Evolutionary conservation across 1,140 invertebrate genomes (phyloP).

Genomic region (Nasonia longicornis): DNA sequence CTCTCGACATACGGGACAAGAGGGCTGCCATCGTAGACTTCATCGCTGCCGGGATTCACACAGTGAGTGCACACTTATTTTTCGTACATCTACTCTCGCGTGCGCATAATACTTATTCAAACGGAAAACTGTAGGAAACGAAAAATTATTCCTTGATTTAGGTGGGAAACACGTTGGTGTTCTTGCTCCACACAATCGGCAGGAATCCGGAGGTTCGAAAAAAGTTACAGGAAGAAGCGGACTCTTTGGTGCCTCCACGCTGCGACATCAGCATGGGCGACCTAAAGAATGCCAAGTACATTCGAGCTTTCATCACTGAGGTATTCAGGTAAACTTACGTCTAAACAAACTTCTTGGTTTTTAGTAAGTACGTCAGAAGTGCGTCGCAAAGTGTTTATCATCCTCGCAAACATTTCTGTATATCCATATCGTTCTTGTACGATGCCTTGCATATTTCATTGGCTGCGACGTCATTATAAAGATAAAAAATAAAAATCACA

Average conservation of each 20-base stretch:
- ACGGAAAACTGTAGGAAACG: too few relatives aligned
- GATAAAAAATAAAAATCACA: not conserved
- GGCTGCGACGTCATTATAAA: not conserved
- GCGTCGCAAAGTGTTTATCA: too few relatives aligned
- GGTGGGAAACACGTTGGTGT: slow-evolving; percentile 85
- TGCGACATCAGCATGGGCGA: slow-evolving; percentile 73
- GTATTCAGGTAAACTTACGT: slow-evolving; percentile 73
- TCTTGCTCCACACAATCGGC: slow-evolving; percentile 82
- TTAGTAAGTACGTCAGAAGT: too few relatives aligned
- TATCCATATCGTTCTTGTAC: too few relatives aligned
- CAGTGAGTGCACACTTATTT: slow-evolving; percentile 69
- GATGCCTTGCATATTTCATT: too few relatives aligned
- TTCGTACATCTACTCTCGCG: not conserved
- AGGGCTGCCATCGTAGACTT: slow-evolving; percentile 88
- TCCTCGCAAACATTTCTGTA: too few relatives aligned
- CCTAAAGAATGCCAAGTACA: slow-evolving; percentile 78
- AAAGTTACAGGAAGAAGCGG: slow-evolving; percentile 81
- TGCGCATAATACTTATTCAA: too few relatives aligned
- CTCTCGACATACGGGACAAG: slow-evolving; percentile 82
- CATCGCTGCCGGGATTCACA: slow-evolving; percentile 88
- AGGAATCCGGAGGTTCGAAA: slow-evolving; percentile 78
- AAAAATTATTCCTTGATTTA: slow-evolving; percentile 57
- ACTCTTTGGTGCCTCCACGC: slow-evolving; percentile 69
- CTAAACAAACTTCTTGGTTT: slow-evolving; percentile 3
- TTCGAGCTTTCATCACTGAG: slow-evolving; percentile 89